These are phyloP conservation scores for Trichomalopsis sarcophagae DNA, from an alignment of 1,140 invertebrate genomes.

Conservation along the genomic window DNA sequence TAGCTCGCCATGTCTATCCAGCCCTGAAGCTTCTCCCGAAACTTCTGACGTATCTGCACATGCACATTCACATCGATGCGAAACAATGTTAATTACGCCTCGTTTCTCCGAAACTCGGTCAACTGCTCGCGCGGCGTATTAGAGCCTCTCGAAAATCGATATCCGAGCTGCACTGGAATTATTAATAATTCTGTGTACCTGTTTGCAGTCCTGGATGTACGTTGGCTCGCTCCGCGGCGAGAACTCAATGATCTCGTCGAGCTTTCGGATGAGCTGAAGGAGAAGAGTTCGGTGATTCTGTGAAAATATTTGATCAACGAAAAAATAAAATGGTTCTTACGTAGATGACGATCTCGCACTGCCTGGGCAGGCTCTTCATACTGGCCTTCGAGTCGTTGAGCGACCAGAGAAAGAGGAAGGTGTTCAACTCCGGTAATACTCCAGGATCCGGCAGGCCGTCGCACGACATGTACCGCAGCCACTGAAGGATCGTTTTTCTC, in stretches of 20 bases:
- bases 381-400: slow-evolving; percentile 70
- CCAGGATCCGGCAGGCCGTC: slow-evolving; percentile 79
- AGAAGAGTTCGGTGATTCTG: background rate
- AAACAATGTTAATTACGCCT: slow-evolving; percentile 11
- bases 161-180: too few species aligned
- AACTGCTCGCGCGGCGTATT: too few species aligned
- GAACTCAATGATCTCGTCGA: slow-evolving; percentile 72
- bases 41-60: slow-evolving; percentile 67
- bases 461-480: slow-evolving; percentile 79
- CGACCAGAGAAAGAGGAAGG: slow-evolving; percentile 79
- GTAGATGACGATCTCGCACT: slow-evolving; percentile 63
- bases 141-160: too few species aligned
- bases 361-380: slow-evolving; percentile 65
- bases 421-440: slow-evolving; percentile 77
- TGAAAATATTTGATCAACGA: background rate
- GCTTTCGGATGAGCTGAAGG: slow-evolving; percentile 70
- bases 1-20: slow-evolving; percentile 75
- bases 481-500: slow-evolving; percentile 68
- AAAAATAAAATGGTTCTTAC: slow-evolving; percentile 56
- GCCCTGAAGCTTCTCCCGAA: slow-evolving; percentile 72
- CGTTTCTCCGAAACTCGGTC: too few species aligned
- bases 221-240: slow-evolving; percentile 54
- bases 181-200: slow-evolving; percentile 60
- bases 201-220: slow-evolving; percentile 71
- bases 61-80: background rate